These are phyloP conservation scores for Oncorhynchus masou DNA, from an alignment of 2,113 vertebrate species.

Conservation along the genomic window DNA sequence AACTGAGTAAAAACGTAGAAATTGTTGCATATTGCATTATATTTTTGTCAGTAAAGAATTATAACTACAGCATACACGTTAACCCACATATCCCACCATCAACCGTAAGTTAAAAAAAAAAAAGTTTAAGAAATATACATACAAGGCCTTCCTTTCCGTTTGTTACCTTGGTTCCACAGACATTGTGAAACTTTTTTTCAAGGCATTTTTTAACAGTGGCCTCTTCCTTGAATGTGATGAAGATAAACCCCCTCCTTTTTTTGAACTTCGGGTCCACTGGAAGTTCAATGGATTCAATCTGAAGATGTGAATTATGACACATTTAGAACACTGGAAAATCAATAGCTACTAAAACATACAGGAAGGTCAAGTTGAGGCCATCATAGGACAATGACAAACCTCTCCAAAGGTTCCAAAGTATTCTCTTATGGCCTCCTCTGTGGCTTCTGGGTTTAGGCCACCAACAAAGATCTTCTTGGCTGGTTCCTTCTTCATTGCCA, in stretches of 20 bases:
- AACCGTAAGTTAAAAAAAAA: neutral
- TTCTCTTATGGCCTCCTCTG: slow-evolving; percentile 94
- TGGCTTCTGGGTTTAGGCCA: slow-evolving; percentile 93
- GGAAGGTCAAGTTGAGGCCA: neutral
- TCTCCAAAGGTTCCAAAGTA: slow-evolving; percentile 96
- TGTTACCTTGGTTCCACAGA: slow-evolving; percentile 93
- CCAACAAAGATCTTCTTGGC: slow-evolving; percentile 99
- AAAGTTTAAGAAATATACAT: slow-evolving; percentile 15
- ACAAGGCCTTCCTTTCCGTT: slow-evolving; percentile 38
- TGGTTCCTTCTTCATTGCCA: slow-evolving; percentile 98
- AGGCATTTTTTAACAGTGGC: slow-evolving; percentile 90
- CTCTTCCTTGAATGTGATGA: slow-evolving; percentile 97
- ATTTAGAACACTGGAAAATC: neutral
- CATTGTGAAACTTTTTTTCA: slow-evolving; percentile 96
- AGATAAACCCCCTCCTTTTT: slow-evolving; percentile 96
- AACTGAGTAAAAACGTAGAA: too few relatives aligned
- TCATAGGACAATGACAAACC: slow-evolving; percentile 62
- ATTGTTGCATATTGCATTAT: too few relatives aligned
- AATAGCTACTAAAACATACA: neutral
- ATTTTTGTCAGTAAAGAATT: too few relatives aligned
- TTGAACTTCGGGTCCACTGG: slow-evolving; percentile 98
- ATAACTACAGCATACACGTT: neutral
- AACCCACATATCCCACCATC: neutral
- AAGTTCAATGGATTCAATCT: slow-evolving; percentile 97
- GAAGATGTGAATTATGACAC: slow-evolving; percentile 5